A percentile compares a stretch with the other conserved stretches of the same genome.
Conservation (phyloP, 2,797 vertebrate species). For the Anabas testudineus region DNA sequence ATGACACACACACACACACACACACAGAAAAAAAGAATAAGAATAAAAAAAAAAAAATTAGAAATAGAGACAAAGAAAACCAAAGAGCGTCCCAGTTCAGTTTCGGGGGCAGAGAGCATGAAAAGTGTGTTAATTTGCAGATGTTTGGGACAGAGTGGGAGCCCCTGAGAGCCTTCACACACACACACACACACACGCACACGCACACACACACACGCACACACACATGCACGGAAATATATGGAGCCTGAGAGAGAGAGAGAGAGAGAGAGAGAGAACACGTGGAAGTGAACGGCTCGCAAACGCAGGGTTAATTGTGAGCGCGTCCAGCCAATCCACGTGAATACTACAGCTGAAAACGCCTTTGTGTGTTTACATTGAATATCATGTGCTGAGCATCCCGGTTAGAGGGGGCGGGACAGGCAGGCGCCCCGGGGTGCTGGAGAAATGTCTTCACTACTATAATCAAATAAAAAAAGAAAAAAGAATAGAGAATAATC, state of each 20-base stretch:
- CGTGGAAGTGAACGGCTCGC: constrained; percentile 67
- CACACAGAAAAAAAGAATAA: too few relatives aligned
- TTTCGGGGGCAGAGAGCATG: constrained; percentile 36
- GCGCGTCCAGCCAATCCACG: constrained; percentile 70
- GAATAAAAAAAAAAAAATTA: too few relatives aligned
- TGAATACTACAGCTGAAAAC: constrained; percentile 79
- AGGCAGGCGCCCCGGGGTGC: constrained; percentile 31
- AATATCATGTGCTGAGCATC: constrained; percentile 66
- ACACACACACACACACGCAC: constrained; percentile 19
- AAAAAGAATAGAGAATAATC: background rate
- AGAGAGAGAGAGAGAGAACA: constrained; percentile 52
- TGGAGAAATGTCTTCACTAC: constrained; percentile 42
- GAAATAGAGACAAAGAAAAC: background rate
- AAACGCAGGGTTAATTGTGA: constrained; percentile 71
- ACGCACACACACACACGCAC: background rate
- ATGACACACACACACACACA: too few relatives aligned
- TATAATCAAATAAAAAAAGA: too few relatives aligned
- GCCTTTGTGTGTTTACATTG: constrained; percentile 83
- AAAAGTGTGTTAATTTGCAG: constrained; percentile 69
- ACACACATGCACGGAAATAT: background rate
- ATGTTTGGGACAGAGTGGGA: constrained; percentile 70
- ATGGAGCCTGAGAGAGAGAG: constrained; percentile 26
- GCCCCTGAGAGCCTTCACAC: constrained; percentile 45
- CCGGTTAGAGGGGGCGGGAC: constrained; percentile 69
- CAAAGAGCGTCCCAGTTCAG: constrained; percentile 31